Conservation (phyloP, 2,113 vertebrate genomes). For the Parotia lawesii region DNA sequence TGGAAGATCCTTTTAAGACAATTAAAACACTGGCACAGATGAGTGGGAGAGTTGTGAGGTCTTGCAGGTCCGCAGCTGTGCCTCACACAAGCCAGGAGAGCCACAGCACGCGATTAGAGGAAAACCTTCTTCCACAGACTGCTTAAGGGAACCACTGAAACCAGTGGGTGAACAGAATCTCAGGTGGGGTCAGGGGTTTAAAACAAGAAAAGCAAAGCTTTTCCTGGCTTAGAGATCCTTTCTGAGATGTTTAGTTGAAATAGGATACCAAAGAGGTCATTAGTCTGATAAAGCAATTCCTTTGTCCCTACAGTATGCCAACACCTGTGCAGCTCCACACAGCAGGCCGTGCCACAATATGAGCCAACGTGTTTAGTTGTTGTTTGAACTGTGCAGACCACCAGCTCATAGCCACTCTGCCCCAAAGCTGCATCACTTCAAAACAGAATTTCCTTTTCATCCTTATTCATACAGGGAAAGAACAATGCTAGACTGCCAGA, state of each 20-base stretch:
- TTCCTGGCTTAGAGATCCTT: neutral
- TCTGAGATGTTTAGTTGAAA: neutral
- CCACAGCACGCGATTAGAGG: rapidly evolving
- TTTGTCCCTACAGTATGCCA: neutral
- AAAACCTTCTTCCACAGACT: neutral
- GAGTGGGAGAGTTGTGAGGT: neutral
- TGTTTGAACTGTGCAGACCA: neutral
- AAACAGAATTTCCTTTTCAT: neutral
- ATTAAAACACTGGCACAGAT: neutral
- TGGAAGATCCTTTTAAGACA: neutral
- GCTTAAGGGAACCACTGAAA: neutral
- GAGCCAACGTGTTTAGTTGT: neutral
- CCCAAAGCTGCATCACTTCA: neutral
- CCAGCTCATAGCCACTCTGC: neutral
- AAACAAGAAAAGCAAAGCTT: neutral
- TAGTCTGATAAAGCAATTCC: neutral
- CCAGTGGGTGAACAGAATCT: neutral
- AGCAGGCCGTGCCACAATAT: rapidly evolving
- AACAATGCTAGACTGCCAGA: neutral
- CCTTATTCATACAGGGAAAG: neutral
- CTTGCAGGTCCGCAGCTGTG: neutral
- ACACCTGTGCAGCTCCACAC: neutral
- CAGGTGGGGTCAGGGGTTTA: neutral
- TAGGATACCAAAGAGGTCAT: neutral
- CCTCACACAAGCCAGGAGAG: neutral